Conservation (phyloP, 2,797 vertebrate species). For the Sylvilagus floridanus region DNA sequence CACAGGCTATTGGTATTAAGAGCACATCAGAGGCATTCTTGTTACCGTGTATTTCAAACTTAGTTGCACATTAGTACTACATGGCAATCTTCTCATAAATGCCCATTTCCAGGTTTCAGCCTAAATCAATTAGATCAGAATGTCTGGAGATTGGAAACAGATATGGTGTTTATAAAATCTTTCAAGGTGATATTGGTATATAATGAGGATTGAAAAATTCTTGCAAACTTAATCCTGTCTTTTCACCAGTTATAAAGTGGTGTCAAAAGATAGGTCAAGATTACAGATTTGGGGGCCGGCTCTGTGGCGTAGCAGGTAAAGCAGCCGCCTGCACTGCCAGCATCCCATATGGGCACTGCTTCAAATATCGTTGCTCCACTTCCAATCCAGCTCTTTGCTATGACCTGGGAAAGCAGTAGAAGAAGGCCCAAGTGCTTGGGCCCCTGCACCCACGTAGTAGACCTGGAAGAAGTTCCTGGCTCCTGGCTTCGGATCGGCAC, state of each 20-base stretch:
- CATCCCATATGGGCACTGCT: no score
- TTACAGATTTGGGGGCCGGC: not conserved
- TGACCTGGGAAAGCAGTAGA: no score
- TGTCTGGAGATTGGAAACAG: not conserved
- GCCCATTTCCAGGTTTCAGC: not conserved
- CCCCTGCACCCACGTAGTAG: no score
- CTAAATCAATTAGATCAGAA: constrained; percentile 11
- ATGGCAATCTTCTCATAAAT: not conserved
- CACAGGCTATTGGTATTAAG: not conserved
- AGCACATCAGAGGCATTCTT: not conserved
- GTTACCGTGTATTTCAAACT: not conserved
- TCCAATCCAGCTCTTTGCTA: no score
- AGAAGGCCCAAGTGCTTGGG: no score
- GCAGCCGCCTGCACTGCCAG: no score
- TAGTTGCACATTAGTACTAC: not conserved
- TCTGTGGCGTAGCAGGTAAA: no score
- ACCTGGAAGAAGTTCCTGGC: no score
- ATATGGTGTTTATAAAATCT: not conserved
- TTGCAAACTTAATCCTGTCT: not conserved
- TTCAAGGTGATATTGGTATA: not conserved
- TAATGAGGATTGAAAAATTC: not conserved
- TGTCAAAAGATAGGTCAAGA: constrained; percentile 21
- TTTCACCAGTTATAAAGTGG: not conserved
- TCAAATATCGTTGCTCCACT: no score
- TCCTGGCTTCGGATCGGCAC: no score